Evolutionary conservation across 2,797 vertebrate species (phyloP).

Genomic region (Enoplosus armatus): DNA sequence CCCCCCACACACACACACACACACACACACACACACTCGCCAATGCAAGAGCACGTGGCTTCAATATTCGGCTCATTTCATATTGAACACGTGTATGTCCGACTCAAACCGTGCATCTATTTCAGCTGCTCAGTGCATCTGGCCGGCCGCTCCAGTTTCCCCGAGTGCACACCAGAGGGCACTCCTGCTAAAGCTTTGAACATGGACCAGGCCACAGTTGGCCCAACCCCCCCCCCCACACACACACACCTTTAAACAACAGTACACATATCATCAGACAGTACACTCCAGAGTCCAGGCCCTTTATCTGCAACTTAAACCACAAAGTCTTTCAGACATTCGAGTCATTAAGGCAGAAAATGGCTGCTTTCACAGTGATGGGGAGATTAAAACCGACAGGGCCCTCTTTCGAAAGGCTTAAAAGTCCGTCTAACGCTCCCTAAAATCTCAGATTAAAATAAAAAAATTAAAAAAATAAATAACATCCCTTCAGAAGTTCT

Average conservation of each 20-base stretch:
- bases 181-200: constrained; percentile 50
- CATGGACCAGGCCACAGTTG: too few relatives aligned
- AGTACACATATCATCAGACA: background rate
- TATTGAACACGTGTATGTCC: background rate
- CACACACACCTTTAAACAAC: too few relatives aligned
- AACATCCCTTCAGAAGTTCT: background rate
- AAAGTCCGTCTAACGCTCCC: background rate
- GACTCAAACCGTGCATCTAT: too few relatives aligned
- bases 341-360: background rate
- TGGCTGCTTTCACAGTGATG: background rate
- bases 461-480: background rate
- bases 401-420: background rate
- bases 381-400: background rate
- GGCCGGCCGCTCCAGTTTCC: constrained; percentile 28
- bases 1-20: too few relatives aligned
- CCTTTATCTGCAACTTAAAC: background rate
- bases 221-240: too few relatives aligned
- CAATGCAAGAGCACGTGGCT: background rate
- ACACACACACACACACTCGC: too few relatives aligned
- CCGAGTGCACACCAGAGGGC: constrained; percentile 66
- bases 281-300: background rate
- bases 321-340: too few relatives aligned
- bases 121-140: background rate
- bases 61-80: too few relatives aligned
- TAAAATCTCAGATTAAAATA: background rate